Conservation (phyloP, 2,797 vertebrate genomes). For the Leptodactylus fallax region DNA sequence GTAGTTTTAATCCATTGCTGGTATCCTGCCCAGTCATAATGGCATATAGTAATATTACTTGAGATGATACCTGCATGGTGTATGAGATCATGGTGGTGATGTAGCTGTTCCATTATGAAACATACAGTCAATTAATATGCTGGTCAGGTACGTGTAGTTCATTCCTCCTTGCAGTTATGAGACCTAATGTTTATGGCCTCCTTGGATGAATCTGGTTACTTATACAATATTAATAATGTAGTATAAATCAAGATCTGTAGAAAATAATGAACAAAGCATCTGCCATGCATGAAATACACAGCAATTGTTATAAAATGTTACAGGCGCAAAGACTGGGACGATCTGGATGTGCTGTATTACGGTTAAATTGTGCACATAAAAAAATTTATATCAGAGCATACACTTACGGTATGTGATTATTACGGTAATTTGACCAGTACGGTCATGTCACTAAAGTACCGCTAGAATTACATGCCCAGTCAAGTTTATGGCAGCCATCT, state of each 20-base stretch:
- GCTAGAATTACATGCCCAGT: background rate
- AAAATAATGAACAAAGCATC: background rate
- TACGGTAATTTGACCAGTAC: background rate
- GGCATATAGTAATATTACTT: slow-evolving; percentile 8
- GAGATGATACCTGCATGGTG: background rate
- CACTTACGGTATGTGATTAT: background rate
- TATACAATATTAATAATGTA: background rate
- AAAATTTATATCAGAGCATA: background rate
- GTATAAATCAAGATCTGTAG: background rate
- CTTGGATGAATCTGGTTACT: background rate
- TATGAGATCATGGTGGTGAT: background rate
- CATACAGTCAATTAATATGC: background rate
- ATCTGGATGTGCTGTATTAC: too few species aligned
- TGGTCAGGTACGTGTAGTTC: background rate
- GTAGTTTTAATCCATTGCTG: background rate
- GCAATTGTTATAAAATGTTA: background rate
- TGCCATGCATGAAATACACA: background rate
- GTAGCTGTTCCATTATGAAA: background rate
- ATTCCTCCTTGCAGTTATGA: background rate
- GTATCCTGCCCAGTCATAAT: background rate
- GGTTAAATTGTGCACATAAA: background rate
- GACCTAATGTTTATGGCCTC: background rate
- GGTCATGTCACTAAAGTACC: background rate
- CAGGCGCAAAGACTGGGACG: background rate
- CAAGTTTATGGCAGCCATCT: background rate